Base-by-base conservation (phyloP, 2,888 invertebrate species). In the Sphecodes monilicornis region DNA sequence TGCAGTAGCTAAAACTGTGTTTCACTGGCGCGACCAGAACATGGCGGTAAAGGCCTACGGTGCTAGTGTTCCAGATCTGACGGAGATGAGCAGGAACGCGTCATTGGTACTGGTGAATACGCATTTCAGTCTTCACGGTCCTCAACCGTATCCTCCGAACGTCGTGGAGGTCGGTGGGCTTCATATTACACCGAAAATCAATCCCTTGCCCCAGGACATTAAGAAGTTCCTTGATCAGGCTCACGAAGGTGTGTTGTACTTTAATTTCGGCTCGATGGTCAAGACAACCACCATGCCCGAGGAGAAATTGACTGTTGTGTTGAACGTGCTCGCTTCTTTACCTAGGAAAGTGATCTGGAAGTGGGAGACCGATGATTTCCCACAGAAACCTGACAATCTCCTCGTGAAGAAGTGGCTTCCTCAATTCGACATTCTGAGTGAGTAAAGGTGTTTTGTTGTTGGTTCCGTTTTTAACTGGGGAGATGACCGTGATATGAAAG, bases 361-460 rank as follows among this genome's bases (percentile, higher is more conserved):
- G 92, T 95, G 96, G 74, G 96, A 96, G 41, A 57, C 70, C 1
- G 90, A 90, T 0, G 94, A 95, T 8, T 92, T 96, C 87, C 94
- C 95, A 0, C 46, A 95, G 96, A 95, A 97, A 87, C 96, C 96
- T 39, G 95, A 96, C 76, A 97, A 97, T 93, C 95, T 97, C 11
- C 96, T 96, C 93, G 93, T 96, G 11, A 95, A 95, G 69, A 96
- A 95, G 82, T 97, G 97, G 97, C 93, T 97, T 89, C 98, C 98
- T 0, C 98, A 98, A 92, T 96, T 97, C 90, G 97, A 97, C 92
- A 95, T 98, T 91, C 95, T 98, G 78, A 97, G 98, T 98, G 95
- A n/a, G n/a, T n/a, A n/a, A n/a, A n/a, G n/a, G n/a, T n/a, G n/a
- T n/a, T n/a, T n/a, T n/a, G n/a, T n/a, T n/a, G n/a, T n/a, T n/a